These are phyloP conservation scores for Muricea muricata DNA, from an alignment of 92 coral and sea anemone genomes.

Conservation along the genomic window DNA sequence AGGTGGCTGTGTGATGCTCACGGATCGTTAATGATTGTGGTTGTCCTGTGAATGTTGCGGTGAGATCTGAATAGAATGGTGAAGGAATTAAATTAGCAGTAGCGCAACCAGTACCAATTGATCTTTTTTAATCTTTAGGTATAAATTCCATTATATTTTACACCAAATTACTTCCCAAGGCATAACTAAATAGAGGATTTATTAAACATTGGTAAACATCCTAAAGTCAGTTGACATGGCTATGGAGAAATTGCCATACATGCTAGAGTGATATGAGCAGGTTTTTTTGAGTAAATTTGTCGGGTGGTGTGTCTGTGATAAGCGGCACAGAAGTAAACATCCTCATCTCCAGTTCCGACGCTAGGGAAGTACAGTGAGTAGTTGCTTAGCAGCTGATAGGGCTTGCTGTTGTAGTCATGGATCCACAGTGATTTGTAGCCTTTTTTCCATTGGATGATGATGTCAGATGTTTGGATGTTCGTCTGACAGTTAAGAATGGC, in stretches of 20 bases:
- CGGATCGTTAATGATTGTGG: constrained; percentile 68
- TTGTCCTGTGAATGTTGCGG: constrained; percentile 56
- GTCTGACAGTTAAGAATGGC: constrained; percentile 85
- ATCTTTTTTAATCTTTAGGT: too few species aligned
- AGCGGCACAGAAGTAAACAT: constrained; percentile 80
- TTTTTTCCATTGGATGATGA: constrained; percentile 79
- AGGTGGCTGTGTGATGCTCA: constrained; percentile 69
- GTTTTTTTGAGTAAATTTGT: constrained; percentile 67
- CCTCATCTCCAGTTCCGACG: constrained; percentile 72
- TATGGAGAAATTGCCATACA: constrained; percentile 67
- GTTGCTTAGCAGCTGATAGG: constrained; percentile 72
- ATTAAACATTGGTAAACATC: too few species aligned
- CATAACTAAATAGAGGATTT: constrained; percentile 20
- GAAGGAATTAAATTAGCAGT: too few species aligned
- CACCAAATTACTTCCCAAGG: too few species aligned
- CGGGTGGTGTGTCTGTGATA: constrained; percentile 41
- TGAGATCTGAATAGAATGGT: constrained; percentile 70
- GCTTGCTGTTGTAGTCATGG: constrained; percentile 51
- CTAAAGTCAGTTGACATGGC: too few species aligned
- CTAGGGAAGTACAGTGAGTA: constrained; percentile 80
- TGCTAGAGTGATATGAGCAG: constrained; percentile 80
- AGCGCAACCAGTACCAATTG: too few species aligned
- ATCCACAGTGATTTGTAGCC: constrained; percentile 63
- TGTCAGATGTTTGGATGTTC: constrained; percentile 63
- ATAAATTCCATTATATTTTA: too few species aligned